These are phyloP conservation scores for Stegodyphus mimosarum DNA, from an alignment of 1,140 invertebrate species.

Conservation along the genomic window DNA sequence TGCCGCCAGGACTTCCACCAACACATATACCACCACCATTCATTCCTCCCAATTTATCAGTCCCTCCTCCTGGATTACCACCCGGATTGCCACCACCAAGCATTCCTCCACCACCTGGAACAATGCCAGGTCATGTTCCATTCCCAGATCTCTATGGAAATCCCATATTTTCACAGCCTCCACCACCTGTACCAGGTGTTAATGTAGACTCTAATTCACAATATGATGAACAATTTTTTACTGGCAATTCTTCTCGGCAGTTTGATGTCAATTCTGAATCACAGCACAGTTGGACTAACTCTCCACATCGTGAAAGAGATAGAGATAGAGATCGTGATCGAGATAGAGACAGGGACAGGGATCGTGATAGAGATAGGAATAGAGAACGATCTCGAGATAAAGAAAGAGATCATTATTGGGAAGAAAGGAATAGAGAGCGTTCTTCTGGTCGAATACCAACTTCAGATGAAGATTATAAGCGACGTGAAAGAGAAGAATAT, in stretches of 20 bases:
- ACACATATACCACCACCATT: constrained; percentile 60
- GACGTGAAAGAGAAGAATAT: constrained; percentile 56
- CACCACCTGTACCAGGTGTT: constrained; percentile 36
- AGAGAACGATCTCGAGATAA: constrained; percentile 34
- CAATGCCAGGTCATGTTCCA: constrained; percentile 61
- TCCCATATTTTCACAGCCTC: constrained; percentile 45
- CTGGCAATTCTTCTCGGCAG: constrained; percentile 13
- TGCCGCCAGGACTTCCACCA: constrained; percentile 54
- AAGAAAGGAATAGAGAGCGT: constrained; percentile 26
- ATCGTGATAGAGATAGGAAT: constrained; percentile 17
- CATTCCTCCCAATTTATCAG: constrained; percentile 66
- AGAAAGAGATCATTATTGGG: constrained; percentile 50
- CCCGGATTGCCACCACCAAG: constrained; percentile 69
- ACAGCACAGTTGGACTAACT: constrained; percentile 59
- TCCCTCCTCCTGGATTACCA: constrained; percentile 73
- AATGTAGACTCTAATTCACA: constrained; percentile 35
- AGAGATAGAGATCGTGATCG: constrained; percentile 43
- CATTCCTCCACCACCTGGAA: constrained; percentile 68
- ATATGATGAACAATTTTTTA: constrained; percentile 53
- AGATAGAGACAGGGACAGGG: constrained; percentile 49
- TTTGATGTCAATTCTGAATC: constrained; percentile 45
- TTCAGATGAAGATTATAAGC: constrained; percentile 54
- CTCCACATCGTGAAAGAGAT: constrained; percentile 48
- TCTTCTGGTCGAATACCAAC: constrained; percentile 29
- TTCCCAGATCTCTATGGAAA: constrained; percentile 44